A percentile compares a stretch with the other conserved stretches of the same genome.
phyloP scores from a whole-genome alignment of 1,140 invertebrate species.

The Bombus superbus region DNA sequence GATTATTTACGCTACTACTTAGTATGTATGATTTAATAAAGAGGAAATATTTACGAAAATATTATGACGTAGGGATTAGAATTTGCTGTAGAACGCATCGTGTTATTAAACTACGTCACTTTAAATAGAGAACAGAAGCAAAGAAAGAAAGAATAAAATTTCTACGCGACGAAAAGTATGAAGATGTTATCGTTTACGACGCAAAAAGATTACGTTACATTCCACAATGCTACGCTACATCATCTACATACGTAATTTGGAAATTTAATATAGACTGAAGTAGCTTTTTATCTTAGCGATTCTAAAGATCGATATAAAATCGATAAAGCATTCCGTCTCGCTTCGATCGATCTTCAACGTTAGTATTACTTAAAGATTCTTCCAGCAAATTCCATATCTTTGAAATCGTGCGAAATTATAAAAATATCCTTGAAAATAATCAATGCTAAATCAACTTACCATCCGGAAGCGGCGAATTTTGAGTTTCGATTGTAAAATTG shows the following conservation, averaged over 20 bases:
- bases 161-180: background rate
- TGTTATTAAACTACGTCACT: background rate
- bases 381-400: background rate
- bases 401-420: background rate
- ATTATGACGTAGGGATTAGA: background rate
- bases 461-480: background rate
- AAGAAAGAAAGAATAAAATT: background rate
- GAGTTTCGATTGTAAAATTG: conserved; percentile 45
- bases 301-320: background rate
- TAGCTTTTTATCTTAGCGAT: too few relatives aligned
- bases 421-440: background rate
- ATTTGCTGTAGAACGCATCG: background rate
- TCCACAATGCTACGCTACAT: background rate
- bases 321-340: background rate
- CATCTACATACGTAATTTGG: background rate
- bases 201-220: background rate
- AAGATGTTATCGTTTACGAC: background rate
- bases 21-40: background rate
- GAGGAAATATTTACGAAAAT: background rate
- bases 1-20: background rate
- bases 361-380: background rate
- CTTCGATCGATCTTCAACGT: background rate
- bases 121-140: background rate
- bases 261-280: background rate
- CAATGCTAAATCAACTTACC: conserved; percentile 27